These are phyloP conservation scores for Anoplopoma fimbria DNA, from an alignment of 2,113 vertebrate genomes.

Conservation along the genomic window DNA sequence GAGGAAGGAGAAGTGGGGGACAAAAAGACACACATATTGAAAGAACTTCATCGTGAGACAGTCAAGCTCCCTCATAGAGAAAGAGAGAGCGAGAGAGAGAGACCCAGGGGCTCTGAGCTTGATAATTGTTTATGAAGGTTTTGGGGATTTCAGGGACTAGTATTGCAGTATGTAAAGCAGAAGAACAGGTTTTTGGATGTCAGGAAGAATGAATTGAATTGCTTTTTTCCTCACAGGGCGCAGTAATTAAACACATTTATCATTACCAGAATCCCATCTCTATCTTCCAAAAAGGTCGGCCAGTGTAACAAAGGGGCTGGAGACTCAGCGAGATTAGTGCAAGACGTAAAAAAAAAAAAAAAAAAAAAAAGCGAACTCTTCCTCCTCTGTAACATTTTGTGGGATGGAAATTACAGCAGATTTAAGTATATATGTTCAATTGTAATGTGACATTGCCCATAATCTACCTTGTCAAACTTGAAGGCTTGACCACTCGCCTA, in stretches of 20 bases:
- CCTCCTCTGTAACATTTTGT: background rate
- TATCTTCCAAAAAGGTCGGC: constrained; percentile 8
- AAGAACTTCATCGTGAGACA: constrained; percentile 9
- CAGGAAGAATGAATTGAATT: constrained; percentile 44
- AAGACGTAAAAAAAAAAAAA: background rate
- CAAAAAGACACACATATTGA: constrained; percentile 20
- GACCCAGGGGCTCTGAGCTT: background rate
- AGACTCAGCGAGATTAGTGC: constrained; percentile 18
- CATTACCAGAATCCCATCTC: constrained; percentile 31
- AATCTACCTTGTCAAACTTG: background rate
- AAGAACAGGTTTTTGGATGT: constrained; percentile 13
- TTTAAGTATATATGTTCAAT: constrained; percentile 4
- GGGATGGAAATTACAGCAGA: background rate
- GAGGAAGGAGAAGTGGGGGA: constrained; percentile 4
- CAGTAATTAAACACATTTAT: constrained; percentile 69
- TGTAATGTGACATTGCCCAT: background rate
- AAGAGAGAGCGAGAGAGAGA: no score
- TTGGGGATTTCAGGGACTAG: constrained; percentile 1
- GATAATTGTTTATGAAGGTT: constrained; percentile 20
- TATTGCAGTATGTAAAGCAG: constrained; percentile 4
- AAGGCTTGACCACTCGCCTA: background rate
- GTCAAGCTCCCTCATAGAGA: constrained; percentile 13
- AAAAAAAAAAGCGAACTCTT: background rate
- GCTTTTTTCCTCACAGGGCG: constrained; percentile 37
- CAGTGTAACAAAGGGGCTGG: constrained; percentile 3